Conservation (phyloP, 2,888 invertebrate genomes). For the Philereme transversata region DNA sequence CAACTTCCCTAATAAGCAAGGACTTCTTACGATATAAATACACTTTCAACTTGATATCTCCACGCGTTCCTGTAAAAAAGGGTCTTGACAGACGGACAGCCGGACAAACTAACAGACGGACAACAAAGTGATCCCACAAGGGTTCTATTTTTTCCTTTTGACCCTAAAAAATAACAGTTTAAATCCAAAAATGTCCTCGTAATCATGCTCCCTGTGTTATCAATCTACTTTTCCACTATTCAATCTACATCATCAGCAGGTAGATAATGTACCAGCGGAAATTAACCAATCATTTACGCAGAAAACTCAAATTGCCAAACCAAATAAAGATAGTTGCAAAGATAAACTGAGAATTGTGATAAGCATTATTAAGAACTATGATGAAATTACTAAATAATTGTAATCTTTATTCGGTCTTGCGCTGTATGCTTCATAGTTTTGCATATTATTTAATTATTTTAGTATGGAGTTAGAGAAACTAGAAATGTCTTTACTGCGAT, state of each 20-base stretch:
- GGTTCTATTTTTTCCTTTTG: too few relatives aligned
- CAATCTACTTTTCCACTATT: too few relatives aligned
- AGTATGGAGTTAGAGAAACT: slow-evolving; percentile 29
- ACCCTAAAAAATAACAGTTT: too few relatives aligned
- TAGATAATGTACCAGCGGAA: slow-evolving; percentile 7
- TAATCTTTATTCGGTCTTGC: slow-evolving; percentile 53
- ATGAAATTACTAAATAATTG: slow-evolving; percentile 58
- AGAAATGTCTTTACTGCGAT: slow-evolving; percentile 15
- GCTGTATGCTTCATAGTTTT: slow-evolving; percentile 49
- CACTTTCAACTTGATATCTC: too few relatives aligned
- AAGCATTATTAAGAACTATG: slow-evolving; percentile 44
- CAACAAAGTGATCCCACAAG: too few relatives aligned
- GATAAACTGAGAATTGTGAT: slow-evolving; percentile 40
- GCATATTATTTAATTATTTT: slow-evolving; percentile 45
- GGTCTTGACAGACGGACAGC: too few relatives aligned
- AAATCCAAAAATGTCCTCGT: too few relatives aligned
- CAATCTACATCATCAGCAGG: background rate
- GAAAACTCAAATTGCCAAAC: slow-evolving; percentile 31
- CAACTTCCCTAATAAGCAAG: too few relatives aligned
- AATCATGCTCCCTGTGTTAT: too few relatives aligned
- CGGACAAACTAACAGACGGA: too few relatives aligned
- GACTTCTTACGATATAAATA: too few relatives aligned
- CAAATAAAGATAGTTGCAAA: slow-evolving; percentile 30
- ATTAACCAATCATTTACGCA: slow-evolving; percentile 38
- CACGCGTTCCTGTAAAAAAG: too few relatives aligned